These are phyloP conservation scores for Gymnoscelis rufifasciata DNA, from an alignment of 2,888 invertebrate genomes.

Conservation along the genomic window DNA sequence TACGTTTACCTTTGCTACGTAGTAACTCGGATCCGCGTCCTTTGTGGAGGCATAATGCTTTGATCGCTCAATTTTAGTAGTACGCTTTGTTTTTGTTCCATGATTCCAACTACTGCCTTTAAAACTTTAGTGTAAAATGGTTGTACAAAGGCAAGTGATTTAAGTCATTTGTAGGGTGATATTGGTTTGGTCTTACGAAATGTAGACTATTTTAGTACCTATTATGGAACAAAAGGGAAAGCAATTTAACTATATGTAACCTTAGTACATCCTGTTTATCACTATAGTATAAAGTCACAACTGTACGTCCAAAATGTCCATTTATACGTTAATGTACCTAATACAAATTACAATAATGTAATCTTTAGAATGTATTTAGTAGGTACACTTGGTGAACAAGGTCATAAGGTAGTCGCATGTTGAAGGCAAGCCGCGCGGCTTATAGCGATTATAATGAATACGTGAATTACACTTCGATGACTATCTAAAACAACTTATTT, in stretches of 20 bases:
- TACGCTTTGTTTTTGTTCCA: slow-evolving; percentile 72
- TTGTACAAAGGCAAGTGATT: slow-evolving; percentile 8
- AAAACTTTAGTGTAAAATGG: not conserved
- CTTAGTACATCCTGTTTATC: slow-evolving; percentile 55
- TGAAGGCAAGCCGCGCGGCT: slow-evolving; percentile 50
- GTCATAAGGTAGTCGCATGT: slow-evolving; percentile 54
- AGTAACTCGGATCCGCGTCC: slow-evolving; percentile 28
- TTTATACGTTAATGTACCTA: slow-evolving; percentile 78
- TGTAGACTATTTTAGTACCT: not conserved
- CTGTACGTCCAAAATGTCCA: slow-evolving; percentile 80
- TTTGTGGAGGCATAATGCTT: slow-evolving; percentile 29
- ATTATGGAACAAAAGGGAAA: slow-evolving; percentile 69
- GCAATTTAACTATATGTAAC: slow-evolving; percentile 39
- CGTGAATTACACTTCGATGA: slow-evolving; percentile 60
- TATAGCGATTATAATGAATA: slow-evolving; percentile 48
- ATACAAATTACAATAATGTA: slow-evolving; percentile 77
- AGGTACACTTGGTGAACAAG: slow-evolving; percentile 56
- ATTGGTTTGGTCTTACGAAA: not conserved
- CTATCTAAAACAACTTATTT: slow-evolving; percentile 75
- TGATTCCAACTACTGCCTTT: slow-evolving; percentile 14
- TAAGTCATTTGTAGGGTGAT: not conserved
- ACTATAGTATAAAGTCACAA: slow-evolving; percentile 67
- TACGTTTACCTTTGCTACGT: too few species aligned
- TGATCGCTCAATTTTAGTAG: slow-evolving; percentile 41
- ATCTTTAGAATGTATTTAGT: slow-evolving; percentile 70